Percentiles rank a stretch among this genome's conserved stretches.
Evolutionary conservation across 2,888 invertebrate species (phyloP).

Genomic region (Xylocampa areola): DNA sequence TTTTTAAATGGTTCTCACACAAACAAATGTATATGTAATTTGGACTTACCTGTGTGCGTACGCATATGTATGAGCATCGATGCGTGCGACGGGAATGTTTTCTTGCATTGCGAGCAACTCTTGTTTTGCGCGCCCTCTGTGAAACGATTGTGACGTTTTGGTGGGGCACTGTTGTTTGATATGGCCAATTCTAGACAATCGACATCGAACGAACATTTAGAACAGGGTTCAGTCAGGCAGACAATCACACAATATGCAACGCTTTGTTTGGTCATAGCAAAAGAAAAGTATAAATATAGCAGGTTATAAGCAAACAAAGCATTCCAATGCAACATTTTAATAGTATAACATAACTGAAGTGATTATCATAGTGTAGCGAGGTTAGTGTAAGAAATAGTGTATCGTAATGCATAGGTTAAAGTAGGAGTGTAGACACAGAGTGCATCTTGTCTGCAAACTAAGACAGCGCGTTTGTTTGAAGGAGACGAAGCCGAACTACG

Average conservation of each 20-base stretch:
- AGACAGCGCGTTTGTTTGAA: too few relatives aligned
- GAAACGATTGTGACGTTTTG: slow-evolving; percentile 90
- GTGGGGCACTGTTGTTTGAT: slow-evolving; percentile 93
- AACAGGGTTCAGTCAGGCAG: slow-evolving; percentile 66
- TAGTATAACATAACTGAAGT: slow-evolving; percentile 84
- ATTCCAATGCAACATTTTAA: slow-evolving; percentile 57
- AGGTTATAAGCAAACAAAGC: slow-evolving; percentile 68
- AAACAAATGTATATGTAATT: slow-evolving; percentile 1
- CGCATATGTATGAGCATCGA: slow-evolving; percentile 94
- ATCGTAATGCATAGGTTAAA: slow-evolving; percentile 27
- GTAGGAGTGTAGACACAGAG: slow-evolving; percentile 18
- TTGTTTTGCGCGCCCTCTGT: slow-evolving; percentile 90
- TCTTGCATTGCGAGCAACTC: slow-evolving; percentile 92
- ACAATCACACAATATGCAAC: slow-evolving; percentile 62
- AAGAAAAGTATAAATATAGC: slow-evolving; percentile 15
- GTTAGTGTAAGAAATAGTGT: slow-evolving; percentile 34
- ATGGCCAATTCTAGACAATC: slow-evolving; percentile 93
- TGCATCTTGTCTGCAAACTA: slow-evolving; percentile 18
- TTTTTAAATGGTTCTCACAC: too few relatives aligned
- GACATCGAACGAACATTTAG: slow-evolving; percentile 85
- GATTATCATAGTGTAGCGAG: slow-evolving; percentile 84
- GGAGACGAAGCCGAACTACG: too few relatives aligned
- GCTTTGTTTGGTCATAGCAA: slow-evolving; percentile 52
- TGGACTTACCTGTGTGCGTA: slow-evolving; percentile 91
- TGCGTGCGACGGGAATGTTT: slow-evolving; percentile 94